Evolutionary conservation across 2,888 invertebrate species (phyloP).

Genomic region (Cyrtodaria siliqua): DNA sequence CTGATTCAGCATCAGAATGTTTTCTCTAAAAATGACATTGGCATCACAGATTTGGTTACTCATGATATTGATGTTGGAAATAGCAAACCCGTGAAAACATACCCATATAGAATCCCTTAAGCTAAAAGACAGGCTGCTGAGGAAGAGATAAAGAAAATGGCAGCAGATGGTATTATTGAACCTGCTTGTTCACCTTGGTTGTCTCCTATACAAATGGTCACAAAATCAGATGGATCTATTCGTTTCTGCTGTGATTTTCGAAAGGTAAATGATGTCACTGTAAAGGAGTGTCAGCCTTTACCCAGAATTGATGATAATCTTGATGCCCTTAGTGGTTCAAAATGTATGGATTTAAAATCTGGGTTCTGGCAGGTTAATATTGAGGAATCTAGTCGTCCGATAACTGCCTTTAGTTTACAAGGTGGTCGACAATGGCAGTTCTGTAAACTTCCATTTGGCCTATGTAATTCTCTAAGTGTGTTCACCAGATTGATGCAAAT

Average conservation of each 20-base stretch:
- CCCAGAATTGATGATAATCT: constrained; percentile 65
- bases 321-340: constrained; percentile 20
- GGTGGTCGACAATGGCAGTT: constrained; percentile 49
- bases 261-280: constrained; percentile 49
- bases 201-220: constrained; percentile 54
- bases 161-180: constrained; percentile 25
- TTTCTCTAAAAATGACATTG: constrained; percentile 30
- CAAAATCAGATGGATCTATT: constrained; percentile 49
- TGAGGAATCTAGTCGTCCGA: constrained; percentile 25
- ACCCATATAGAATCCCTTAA: constrained; percentile 30
- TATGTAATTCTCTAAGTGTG: constrained; percentile 44
- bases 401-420: constrained; percentile 35
- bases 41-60: constrained; percentile 13
- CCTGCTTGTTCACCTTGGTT: constrained; percentile 52
- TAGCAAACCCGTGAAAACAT: constrained; percentile 30
- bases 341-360: constrained; percentile 43
- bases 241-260: constrained; percentile 60
- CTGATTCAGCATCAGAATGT: constrained; percentile 16
- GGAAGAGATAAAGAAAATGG: constrained; percentile 46
- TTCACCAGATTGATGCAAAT: constrained; percentile 53
- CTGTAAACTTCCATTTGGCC: constrained; percentile 48
- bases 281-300: constrained; percentile 59
- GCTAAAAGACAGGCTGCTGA: constrained; percentile 37
- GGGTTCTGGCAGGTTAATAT: constrained; percentile 54
- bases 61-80: constrained; percentile 45